Evolutionary conservation across 2,888 invertebrate species (phyloP), one percentile per base, ranked within the genome.

Genomic region (Andrena dorsata): DNA sequence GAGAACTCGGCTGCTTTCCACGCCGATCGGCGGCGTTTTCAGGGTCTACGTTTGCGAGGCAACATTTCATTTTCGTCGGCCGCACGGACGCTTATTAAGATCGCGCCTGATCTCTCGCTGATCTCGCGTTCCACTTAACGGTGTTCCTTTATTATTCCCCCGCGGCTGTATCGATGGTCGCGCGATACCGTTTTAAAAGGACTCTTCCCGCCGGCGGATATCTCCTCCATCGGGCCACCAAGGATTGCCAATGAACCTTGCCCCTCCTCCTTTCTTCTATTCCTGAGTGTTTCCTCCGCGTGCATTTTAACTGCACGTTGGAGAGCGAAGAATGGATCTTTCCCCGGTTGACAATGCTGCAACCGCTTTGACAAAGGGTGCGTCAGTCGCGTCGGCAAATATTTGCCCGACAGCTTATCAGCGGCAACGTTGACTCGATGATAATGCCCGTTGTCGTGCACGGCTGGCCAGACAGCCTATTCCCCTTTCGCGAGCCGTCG

Each of bases 261-360:
- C 64, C 30, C 73, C 35, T 32, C 65, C 16, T 1, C 68, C 64
- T 61, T 76, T 72, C 76, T 74, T 65, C 63, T 86, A 86, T 84
- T 78, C 53, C 30, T 2, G 26, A 74, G 72, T 65, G 49, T 58
- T 20, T 56, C 41, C 30, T 60, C 26, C 10, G 47, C 16, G 10
- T 28, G 61, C 64, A 41, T 16, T 41, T 41, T 20, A 66, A 28
- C 68, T 78, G 61, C 53, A 49, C 66, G 61, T 32, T 20, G 61
- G 1, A 26, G 23, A 74, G 65, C 73, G 74, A 73, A 73, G 78
- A 65, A 72, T 49, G 72, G 71, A 77, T 80, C 72, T 69, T 26
- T 80, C 35, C 49, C 49, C 51, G 47, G 13, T 1, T 61, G 64
- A 79, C 77, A 76, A 76, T 70, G 28, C 32, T n/a, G 56, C 51